These are phyloP conservation scores for Cryptotis parvus DNA, from an alignment of 2,113 vertebrate species.

Conservation along the genomic window DNA sequence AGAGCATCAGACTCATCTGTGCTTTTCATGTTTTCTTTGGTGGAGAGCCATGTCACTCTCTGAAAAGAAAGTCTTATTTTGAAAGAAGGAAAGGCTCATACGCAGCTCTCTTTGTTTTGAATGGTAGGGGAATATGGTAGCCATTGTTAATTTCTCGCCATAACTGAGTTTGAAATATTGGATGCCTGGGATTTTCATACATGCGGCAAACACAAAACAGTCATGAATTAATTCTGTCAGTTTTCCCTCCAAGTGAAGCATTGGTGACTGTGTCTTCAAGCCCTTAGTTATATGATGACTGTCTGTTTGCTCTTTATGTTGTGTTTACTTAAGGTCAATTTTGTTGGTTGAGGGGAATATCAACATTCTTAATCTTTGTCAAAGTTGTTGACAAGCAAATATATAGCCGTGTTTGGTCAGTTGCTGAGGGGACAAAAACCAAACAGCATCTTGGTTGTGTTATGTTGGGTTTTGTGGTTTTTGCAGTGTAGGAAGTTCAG, in stretches of 20 bases:
- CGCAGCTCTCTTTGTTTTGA: constrained; percentile 34
- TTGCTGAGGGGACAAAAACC: constrained; percentile 77
- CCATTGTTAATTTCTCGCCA: constrained; percentile 41
- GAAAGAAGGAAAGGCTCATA: constrained; percentile 16
- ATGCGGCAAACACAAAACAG: constrained; percentile 20
- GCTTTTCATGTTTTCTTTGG: constrained; percentile 15
- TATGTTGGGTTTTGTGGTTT: constrained; percentile 78
- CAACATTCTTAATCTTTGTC: constrained; percentile 75
- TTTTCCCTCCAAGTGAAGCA: constrained; percentile 27
- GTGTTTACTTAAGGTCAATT: constrained; percentile 56
- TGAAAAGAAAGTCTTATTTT: constrained; percentile 46
- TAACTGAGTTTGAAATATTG: constrained; percentile 33
- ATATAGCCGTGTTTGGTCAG: constrained; percentile 64
- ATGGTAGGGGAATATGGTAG: constrained; percentile 50
- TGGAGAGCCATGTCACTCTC: background rate
- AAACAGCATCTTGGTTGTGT: constrained; percentile 69
- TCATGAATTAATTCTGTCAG: constrained; percentile 51
- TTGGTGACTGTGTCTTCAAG: constrained; percentile 61
- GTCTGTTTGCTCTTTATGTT: constrained; percentile 74
- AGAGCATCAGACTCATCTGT: background rate
- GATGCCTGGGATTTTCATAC: constrained; percentile 51
- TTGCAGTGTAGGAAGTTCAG: constrained; percentile 69
- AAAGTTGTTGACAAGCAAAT: constrained; percentile 53
- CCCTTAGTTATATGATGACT: background rate
- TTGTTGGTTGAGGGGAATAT: constrained; percentile 65